A percentile compares a stretch with the other conserved stretches of the same genome.
These are phyloP conservation scores for Drosophila infuscata DNA, from an alignment of 2,888 invertebrate species.

Conservation along the genomic window DNA sequence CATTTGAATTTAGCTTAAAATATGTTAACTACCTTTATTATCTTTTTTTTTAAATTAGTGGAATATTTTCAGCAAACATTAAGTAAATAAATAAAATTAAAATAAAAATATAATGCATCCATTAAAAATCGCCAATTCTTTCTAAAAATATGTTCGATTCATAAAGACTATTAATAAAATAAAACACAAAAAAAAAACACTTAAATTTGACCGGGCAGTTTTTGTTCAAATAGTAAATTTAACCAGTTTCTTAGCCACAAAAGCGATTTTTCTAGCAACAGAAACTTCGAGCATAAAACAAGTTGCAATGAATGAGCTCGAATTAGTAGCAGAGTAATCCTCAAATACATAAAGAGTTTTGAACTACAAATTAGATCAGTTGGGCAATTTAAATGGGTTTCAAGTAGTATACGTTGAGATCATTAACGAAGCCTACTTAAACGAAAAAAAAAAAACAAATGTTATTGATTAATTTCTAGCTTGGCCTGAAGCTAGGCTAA, in stretches of 20 bases:
- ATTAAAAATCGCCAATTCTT: neutral
- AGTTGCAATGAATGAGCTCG: neutral
- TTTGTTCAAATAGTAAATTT: neutral
- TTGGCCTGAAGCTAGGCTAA: slow-evolving; percentile 15
- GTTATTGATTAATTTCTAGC: slow-evolving; percentile 28
- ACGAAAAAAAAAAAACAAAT: slow-evolving; percentile 5
- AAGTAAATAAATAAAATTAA: neutral
- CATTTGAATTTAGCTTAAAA: neutral
- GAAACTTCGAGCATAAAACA: slow-evolving; percentile 8
- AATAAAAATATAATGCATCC: neutral
- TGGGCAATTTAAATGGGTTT: slow-evolving; percentile 11
- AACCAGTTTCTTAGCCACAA: neutral
- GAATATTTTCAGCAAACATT: neutral
- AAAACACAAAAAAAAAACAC: too few species aligned
- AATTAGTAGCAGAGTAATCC: neutral
- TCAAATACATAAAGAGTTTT: neutral
- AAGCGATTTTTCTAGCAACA: slow-evolving; percentile 8
- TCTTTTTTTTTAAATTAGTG: accelerated
- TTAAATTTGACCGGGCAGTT: too few species aligned
- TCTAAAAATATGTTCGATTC: neutral
- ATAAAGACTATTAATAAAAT: too few species aligned
- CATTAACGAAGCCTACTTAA: slow-evolving; percentile 28
- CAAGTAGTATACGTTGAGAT: slow-evolving; percentile 11
- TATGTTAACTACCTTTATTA: too few species aligned
- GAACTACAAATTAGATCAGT: neutral